Base-by-base conservation (phyloP, 2,113 vertebrate species). In the Nycticorax nycticorax region DNA sequence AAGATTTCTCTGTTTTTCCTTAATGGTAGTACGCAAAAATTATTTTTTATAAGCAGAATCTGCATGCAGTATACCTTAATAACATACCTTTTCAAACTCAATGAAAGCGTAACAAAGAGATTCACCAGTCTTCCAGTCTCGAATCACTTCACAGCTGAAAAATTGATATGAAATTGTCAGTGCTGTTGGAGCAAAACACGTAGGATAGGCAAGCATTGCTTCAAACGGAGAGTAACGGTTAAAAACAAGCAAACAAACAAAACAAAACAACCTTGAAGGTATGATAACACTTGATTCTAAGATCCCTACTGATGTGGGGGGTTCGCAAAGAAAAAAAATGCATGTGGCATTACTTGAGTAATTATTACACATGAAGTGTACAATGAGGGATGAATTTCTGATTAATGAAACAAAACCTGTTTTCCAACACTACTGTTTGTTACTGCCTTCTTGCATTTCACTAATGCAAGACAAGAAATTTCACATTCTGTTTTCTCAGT, bases 61-160 rank as follows among this genome's bases (percentile, higher is more conserved):
- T 55, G 66, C 6, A 37, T 12, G 50, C 3, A 53, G 45, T 21
- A 56, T 73, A 68, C 35, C 37, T 41, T 82, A 93, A 47, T 12
- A 35, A 1, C 97, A 59, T 98, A 99, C 99, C 99, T 99, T 99
- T 92, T 99, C 99, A 98, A 99, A 99, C 96, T 99, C 99, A 94
- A 99, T 99, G 93, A 99, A 99, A 41, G 99, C 99, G 10, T 99
- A 99, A 97, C 99, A 99, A 64, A 99, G 99, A 43, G 99, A 99
- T 79, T 99, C 99, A 95, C 99, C 99, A 45, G 98, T 99, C 92
- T 99, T 99, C 99, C 99, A 99, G 97, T 99, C 99, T 94, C 99
- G 94, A 97, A 99, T 99, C 96, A 99, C 99, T 98, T 99, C 99
- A 97, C 99, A 99, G 96, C 99, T 99, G 93, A 91, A 98, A 98